Conservation (phyloP, 1,140 invertebrate genomes). For the Caenorhabditis briggsae region DNA sequence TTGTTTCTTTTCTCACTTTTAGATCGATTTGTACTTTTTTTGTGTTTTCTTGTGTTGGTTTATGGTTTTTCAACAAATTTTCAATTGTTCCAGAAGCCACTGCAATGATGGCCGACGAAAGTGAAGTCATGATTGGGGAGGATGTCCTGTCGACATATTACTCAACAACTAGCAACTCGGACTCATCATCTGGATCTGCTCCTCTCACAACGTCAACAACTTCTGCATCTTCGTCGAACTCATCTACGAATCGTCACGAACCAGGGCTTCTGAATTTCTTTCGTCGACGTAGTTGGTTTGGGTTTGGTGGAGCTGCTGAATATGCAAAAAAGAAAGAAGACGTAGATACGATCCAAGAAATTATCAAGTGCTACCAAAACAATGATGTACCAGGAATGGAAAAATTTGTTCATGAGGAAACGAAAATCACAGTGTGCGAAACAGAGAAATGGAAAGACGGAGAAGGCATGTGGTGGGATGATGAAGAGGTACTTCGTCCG, state of each 20-base stretch:
- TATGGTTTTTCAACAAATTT: too few species aligned
- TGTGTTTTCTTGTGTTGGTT: too few species aligned
- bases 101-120: background rate
- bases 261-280: background rate
- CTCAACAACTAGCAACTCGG: background rate
- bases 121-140: background rate
- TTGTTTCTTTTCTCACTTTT: too few species aligned
- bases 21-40: too few species aligned
- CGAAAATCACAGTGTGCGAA: background rate
- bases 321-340: background rate
- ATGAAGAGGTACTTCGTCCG: background rate
- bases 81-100: too few species aligned
- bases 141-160: background rate
- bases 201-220: background rate
- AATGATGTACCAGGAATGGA: slow-evolving; percentile 9
- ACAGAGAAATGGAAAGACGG: background rate
- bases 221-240: background rate
- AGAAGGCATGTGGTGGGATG: slow-evolving; percentile 2
- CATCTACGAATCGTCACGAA: background rate
- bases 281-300: slow-evolving; percentile 5
- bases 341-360: background rate
- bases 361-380: slow-evolving; percentile 25
- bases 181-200: background rate
- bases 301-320: background rate
- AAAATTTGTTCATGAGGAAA: background rate